Conservation (phyloP, 2,888 invertebrate species). For the Drosophila macrothrix region DNA sequence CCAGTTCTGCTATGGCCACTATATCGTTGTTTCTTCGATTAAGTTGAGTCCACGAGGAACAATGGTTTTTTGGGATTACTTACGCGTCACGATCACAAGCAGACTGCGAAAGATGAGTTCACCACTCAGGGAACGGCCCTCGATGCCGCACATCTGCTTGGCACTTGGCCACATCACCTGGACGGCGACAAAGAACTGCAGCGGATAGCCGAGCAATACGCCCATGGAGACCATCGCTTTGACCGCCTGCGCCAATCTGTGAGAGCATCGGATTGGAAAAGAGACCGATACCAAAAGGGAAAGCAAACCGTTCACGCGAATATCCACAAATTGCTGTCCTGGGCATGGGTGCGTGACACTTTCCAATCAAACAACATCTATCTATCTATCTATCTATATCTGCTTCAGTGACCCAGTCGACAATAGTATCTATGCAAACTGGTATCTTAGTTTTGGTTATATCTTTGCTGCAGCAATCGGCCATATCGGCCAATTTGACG, state of each 20-base stretch:
- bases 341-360: slow-evolving; percentile 15
- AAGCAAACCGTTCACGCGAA: neutral
- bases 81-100: slow-evolving; percentile 93
- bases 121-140: slow-evolving; percentile 86
- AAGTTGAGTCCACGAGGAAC: neutral
- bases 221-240: slow-evolving; percentile 93
- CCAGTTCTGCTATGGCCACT: slow-evolving; percentile 94
- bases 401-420: too few relatives aligned
- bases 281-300: neutral
- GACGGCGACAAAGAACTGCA: slow-evolving; percentile 98
- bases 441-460: too few relatives aligned
- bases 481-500: too few relatives aligned
- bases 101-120: slow-evolving; percentile 90
- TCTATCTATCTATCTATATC: neutral
- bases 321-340: neutral
- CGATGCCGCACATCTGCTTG: slow-evolving; percentile 86
- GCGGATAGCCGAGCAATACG: slow-evolving; percentile 95
- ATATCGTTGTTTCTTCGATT: slow-evolving; percentile 45
- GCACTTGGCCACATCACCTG: slow-evolving; percentile 94
- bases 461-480: too few relatives aligned
- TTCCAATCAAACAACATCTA: neutral
- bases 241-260: slow-evolving; percentile 92
- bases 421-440: too few relatives aligned
- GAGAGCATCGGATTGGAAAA: neutral
- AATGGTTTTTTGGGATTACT: slow-evolving; percentile 85